Evolutionary conservation across 2,113 vertebrate species (phyloP), one percentile per base, ranked within the genome.

Genomic region (Salvelinus alpinus): DNA sequence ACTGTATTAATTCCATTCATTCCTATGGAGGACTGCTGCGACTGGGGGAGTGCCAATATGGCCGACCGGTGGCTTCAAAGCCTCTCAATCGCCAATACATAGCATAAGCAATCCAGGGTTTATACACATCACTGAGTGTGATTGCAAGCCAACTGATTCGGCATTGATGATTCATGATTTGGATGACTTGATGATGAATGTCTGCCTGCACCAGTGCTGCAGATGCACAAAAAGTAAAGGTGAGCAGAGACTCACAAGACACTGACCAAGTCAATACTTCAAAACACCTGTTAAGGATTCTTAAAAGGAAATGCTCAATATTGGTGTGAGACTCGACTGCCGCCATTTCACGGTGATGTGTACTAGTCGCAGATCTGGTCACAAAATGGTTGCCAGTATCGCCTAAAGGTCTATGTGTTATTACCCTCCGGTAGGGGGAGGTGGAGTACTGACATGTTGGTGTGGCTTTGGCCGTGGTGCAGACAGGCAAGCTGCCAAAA

Each of bases 311-410:
- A 73, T 24, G 71, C 54, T 27, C 13, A 18, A 7, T 29, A 22
- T 16, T 13, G 14, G 16, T 14, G 5, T n/a, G 16, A 29, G 29
- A 38, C 20, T 34, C 20, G 31, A 68, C 31, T 8, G 31, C 66
- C 20, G 70, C 34, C 76, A 77, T 66, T 70, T 65, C 27, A 59
- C 34, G 59, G 25, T 20, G 3, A 59, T 71, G 60, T 22, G 5
- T 31, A n/a, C 8, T 8, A 47, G 48, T 22, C n/a, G 27, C n/a
- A 24, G 25, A 16, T 34, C 64, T 73, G 51, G 64, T 66, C 18
- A 59, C 24, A 66, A 80, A 80, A 80, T 80, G 78, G 73, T 25
- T 38, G 47, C 22, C 57, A 20, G 9, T 6, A n/a, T 14, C 51
- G 6, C 69, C 51, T 9, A 4, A 24, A 24, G 3, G 51, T 18